Conservation (phyloP, 2,797 vertebrate genomes). For the Myotis daubentonii region DNA sequence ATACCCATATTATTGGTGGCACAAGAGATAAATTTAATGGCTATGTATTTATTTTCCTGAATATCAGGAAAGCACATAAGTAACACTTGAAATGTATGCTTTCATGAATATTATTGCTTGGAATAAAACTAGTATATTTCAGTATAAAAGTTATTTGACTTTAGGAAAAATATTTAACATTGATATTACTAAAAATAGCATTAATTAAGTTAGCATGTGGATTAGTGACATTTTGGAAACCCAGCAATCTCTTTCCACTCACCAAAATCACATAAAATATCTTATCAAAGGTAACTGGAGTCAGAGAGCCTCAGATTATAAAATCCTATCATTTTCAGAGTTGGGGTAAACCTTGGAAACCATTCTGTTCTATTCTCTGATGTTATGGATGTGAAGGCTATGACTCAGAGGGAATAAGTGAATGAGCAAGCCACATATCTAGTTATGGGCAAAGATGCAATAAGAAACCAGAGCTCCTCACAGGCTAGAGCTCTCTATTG, state of each 20-base stretch:
- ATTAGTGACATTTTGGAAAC: slow-evolving; percentile 17
- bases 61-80: not conserved
- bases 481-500: not conserved
- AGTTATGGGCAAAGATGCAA: not conserved
- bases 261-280: not conserved
- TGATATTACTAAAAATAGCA: slow-evolving; percentile 46
- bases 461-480: not conserved
- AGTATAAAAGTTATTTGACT: slow-evolving; percentile 27
- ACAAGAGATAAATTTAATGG: slow-evolving; percentile 76
- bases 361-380: not conserved
- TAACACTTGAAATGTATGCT: slow-evolving; percentile 26
- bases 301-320: not conserved
- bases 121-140: slow-evolving; percentile 40
- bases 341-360: not conserved
- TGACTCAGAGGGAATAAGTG: not conserved
- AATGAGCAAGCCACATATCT: not conserved
- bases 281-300: not conserved
- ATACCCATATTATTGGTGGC: slow-evolving; percentile 76
- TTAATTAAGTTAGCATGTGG: not conserved
- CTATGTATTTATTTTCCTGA: slow-evolving; percentile 51
- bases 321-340: not conserved
- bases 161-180: slow-evolving; percentile 16
- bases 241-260: not conserved
- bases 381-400: not conserved
- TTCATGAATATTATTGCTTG: not conserved